Evolutionary conservation across 2,797 vertebrate genomes (phyloP).

Genomic region (Potorous gilbertii): DNA sequence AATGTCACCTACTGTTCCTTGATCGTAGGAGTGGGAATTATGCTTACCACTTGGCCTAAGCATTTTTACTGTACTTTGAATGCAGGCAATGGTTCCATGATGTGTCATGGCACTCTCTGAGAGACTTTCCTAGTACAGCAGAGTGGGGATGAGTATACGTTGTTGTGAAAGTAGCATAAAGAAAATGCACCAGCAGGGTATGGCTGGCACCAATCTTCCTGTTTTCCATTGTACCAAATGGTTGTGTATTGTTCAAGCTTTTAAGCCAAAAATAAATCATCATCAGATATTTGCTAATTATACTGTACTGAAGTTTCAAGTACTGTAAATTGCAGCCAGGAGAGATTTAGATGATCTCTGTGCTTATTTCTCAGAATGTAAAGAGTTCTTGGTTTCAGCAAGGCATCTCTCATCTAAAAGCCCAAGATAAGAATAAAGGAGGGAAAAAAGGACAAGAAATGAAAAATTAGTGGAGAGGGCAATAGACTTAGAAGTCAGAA

Average conservation of each 20-base stretch:
- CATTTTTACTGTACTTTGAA: constrained; percentile 54
- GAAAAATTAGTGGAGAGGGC: not conserved
- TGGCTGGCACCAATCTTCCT: constrained; percentile 67
- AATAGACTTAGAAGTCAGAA: not conserved
- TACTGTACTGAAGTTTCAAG: constrained; percentile 75
- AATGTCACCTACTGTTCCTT: constrained; percentile 72
- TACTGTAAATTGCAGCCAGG: constrained; percentile 73
- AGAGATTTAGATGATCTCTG: constrained; percentile 77
- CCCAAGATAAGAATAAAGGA: constrained; percentile 29
- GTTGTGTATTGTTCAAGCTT: constrained; percentile 78
- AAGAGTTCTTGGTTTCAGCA: constrained; percentile 70
- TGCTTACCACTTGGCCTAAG: constrained; percentile 47
- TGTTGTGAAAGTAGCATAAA: constrained; percentile 70
- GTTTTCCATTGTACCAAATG: constrained; percentile 71
- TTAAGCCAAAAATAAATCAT: constrained; percentile 84
- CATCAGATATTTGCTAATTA: constrained; percentile 83
- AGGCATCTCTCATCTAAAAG: constrained; percentile 67
- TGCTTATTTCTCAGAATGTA: constrained; percentile 79
- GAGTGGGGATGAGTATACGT: constrained; percentile 61
- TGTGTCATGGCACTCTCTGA: constrained; percentile 60
- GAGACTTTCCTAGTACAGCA: constrained; percentile 38
- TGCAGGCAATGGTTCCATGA: constrained; percentile 52
- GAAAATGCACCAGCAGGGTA: constrained; percentile 63
- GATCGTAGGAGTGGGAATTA: constrained; percentile 66
- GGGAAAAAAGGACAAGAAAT: not conserved